These are phyloP conservation scores for Latrodectus elegans DNA, from an alignment of 2,888 invertebrate species.

Conservation along the genomic window DNA sequence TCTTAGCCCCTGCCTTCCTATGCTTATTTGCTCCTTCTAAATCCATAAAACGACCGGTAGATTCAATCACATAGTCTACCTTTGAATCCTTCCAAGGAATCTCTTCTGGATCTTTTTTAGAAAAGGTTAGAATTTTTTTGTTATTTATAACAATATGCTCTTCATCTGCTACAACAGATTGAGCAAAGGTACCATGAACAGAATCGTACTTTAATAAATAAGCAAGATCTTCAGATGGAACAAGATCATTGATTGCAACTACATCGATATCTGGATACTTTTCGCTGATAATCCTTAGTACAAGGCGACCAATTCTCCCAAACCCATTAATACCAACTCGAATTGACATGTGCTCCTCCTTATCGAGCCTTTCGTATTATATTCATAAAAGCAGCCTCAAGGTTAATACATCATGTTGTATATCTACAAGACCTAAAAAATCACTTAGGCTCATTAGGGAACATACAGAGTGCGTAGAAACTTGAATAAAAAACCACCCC, in stretches of 20 bases:
- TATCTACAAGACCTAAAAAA: too few species aligned
- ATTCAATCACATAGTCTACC: conserved; percentile 96
- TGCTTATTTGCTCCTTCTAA: conserved; percentile 85
- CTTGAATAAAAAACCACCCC: too few species aligned
- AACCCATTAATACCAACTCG: too few species aligned
- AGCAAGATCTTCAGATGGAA: not conserved
- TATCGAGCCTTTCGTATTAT: too few species aligned
- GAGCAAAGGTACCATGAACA: not conserved
- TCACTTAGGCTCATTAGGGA: too few species aligned
- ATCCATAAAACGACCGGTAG: conserved; percentile 80
- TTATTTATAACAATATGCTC: not conserved
- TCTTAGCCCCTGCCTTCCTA: conserved; percentile 91
- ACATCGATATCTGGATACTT: not conserved
- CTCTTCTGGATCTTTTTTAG: conserved; percentile 76
- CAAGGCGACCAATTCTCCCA: too few species aligned
- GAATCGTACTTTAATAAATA: conserved; percentile 3
- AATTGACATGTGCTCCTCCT: too few species aligned
- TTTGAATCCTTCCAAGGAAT: conserved; percentile 94
- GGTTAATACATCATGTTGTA: too few species aligned
- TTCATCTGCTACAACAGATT: not conserved
- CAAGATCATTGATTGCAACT: not conserved
- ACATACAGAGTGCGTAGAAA: too few species aligned
- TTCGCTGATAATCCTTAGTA: too few species aligned
- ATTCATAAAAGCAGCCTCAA: too few species aligned
- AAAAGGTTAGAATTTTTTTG: conserved; percentile 74